Evolutionary conservation across 2,888 invertebrate species (phyloP), one percentile per base, ranked within the genome.

Genomic region (Lobophora halterata): DNA sequence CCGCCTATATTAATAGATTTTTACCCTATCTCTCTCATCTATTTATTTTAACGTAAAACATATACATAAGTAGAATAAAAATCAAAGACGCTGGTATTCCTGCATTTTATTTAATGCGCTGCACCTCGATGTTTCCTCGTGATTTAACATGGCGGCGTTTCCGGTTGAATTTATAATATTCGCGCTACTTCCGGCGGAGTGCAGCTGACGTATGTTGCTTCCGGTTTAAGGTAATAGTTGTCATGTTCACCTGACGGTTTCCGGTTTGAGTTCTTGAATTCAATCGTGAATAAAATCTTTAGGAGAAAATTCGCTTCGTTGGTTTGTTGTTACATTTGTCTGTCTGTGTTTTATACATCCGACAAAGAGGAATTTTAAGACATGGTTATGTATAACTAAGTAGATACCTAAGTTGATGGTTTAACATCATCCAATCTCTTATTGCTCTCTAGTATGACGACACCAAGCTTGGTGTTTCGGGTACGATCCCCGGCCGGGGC

Each of bases 131-230:
- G 37, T 62, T 70, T 71, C 60, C 62, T 29, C 44, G 58, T 65
- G 70, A 71, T 69, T 72, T 66, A 69, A 64, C 67, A 50, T 43
- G 56, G 49, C 50, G 52, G 46, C 41, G 52, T 39, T 55, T 58
- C 58, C 47, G 51, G 45, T 35, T 58, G 62, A 62, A 65, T 70
- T 67, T 63, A 66, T 66, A 62, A 68, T 68, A 65, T 60, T 52
- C 55, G 41, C 56, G 52, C 58, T 58, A 54, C 59, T 62, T 62
- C 65, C 66, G 59, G 64, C 42, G 42, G 34, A 28, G 37, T 54
- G 34, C 43, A 50, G 51, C 49, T 57, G 64, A 66, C 65, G 52
- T 60, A 55, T 40, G 46, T 52, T 48, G 37, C 51, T 55, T 58
- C 57, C 52, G 46, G 55, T 42, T 31, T 41, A 46, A 29, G 53